These are phyloP conservation scores for Micropoecilia bifurca DNA, from an alignment of 2,797 vertebrate species.

Conservation along the genomic window DNA sequence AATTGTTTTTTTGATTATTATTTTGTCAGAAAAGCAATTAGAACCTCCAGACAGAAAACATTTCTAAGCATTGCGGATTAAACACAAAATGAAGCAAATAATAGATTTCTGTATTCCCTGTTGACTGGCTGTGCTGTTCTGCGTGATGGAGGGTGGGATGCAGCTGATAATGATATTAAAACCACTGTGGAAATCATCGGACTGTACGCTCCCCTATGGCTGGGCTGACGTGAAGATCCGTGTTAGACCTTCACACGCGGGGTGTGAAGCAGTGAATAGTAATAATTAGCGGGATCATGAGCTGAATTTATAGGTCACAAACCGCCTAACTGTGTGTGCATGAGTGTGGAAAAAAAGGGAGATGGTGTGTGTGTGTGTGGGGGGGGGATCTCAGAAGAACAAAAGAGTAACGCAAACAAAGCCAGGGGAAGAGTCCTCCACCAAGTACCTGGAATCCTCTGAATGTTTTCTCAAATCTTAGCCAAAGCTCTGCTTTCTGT, in stretches of 20 bases:
- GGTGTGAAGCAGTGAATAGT: conserved; percentile 82
- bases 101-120: conserved; percentile 83
- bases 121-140: conserved; percentile 53
- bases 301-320: conserved; percentile 83
- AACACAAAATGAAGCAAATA: conserved; percentile 82
- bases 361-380: not conserved
- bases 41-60: conserved; percentile 49
- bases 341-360: conserved; percentile 10
- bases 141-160: conserved; percentile 70
- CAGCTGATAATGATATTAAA: conserved; percentile 86
- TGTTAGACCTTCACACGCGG: conserved; percentile 77
- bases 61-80: conserved; percentile 64
- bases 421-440: conserved; percentile 25
- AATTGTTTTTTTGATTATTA: conserved; percentile 53
- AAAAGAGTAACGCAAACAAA: conserved; percentile 51
- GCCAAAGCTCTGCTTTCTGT: conserved; percentile 59
- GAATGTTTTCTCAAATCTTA: conserved; percentile 50
- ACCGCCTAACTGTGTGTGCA: conserved; percentile 52
- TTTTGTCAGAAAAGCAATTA: conserved; percentile 16
- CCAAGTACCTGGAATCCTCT: conserved; percentile 18
- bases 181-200: conserved; percentile 83
- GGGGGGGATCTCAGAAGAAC: conserved; percentile 10
- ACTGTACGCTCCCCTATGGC: conserved; percentile 78
- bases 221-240: conserved; percentile 74
- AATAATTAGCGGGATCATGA: conserved; percentile 86